A percentile compares a stretch with the other conserved stretches of the same genome.
Evolutionary conservation across 2,113 vertebrate genomes (phyloP).

Genomic region (Tor tambroides): DNA sequence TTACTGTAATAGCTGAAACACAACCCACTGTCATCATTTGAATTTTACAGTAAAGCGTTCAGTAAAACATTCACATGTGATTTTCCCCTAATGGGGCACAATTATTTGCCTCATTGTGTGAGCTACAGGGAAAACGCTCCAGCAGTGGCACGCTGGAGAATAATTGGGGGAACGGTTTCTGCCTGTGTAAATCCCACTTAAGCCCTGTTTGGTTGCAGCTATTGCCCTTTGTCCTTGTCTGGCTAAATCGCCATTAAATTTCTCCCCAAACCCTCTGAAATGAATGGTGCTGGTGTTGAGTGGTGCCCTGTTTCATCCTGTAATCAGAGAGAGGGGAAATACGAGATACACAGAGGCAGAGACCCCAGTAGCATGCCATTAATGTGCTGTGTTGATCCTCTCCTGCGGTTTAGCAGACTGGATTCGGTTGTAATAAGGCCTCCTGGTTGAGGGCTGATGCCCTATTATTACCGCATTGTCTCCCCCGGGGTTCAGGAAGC

Average conservation of each 20-base stretch:
- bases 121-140: slow-evolving; percentile 58
- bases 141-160: slow-evolving; percentile 63
- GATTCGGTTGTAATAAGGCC: slow-evolving; percentile 66
- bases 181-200: slow-evolving; percentile 64
- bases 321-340: slow-evolving; percentile 58
- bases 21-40: not conserved
- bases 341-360: slow-evolving; percentile 44
- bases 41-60: slow-evolving; percentile 36
- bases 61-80: slow-evolving; percentile 58
- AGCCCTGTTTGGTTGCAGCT: slow-evolving; percentile 64
- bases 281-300: slow-evolving; percentile 26
- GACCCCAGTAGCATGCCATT: slow-evolving; percentile 53
- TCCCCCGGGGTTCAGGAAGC: slow-evolving; percentile 60
- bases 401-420: slow-evolving; percentile 67
- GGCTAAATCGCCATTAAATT: slow-evolving; percentile 66
- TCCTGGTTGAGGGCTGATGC: slow-evolving; percentile 65
- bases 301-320: slow-evolving; percentile 60
- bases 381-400: slow-evolving; percentile 41
- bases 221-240: slow-evolving; percentile 63
- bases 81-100: slow-evolving; percentile 65
- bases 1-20: not conserved
- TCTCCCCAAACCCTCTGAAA: slow-evolving; percentile 50
- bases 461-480: slow-evolving; percentile 68
- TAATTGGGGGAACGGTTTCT: slow-evolving; percentile 59
- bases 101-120: slow-evolving; percentile 59